phyloP scores from a whole-genome alignment of 1,140 invertebrate genomes.

The Amyelois transitella region DNA sequence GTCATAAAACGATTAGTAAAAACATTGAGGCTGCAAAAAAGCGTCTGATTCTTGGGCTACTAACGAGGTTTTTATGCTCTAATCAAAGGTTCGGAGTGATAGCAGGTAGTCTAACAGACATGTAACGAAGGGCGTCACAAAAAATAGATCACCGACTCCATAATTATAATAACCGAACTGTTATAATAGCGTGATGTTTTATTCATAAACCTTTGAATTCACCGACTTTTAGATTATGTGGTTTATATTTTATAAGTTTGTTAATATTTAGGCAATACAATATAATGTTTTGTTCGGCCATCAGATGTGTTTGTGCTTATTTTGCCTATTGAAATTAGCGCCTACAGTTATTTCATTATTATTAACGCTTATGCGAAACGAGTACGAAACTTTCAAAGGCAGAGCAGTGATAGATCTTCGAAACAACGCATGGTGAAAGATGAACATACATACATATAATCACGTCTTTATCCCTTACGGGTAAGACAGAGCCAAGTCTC shows the following conservation, averaged over 20 bases:
- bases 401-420: no score
- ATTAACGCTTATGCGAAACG: no score
- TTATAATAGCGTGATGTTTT: not conserved
- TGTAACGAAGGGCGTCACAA: not conserved
- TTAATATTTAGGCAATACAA: not conserved
- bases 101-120: constrained; percentile 28
- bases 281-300: not conserved
- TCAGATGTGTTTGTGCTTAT: not conserved
- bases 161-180: not conserved
- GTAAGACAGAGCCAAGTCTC: no score
- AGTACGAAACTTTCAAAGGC: no score
- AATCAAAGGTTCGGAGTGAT: constrained; percentile 29
- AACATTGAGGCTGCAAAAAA: constrained; percentile 38
- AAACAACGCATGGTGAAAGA: no score
- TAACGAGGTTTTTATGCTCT: constrained; percentile 63
- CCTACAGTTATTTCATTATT: no score
- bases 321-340: no score
- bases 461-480: no score
- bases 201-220: not conserved
- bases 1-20: constrained; percentile 63
- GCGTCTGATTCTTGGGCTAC: constrained; percentile 12
- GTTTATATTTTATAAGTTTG: not conserved
- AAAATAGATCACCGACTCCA: not conserved
- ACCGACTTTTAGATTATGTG: not conserved
- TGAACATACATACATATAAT: no score